These are phyloP conservation scores for Caenorhabditis panamensis DNA, from an alignment of 2,888 invertebrate species.

Conservation along the genomic window DNA sequence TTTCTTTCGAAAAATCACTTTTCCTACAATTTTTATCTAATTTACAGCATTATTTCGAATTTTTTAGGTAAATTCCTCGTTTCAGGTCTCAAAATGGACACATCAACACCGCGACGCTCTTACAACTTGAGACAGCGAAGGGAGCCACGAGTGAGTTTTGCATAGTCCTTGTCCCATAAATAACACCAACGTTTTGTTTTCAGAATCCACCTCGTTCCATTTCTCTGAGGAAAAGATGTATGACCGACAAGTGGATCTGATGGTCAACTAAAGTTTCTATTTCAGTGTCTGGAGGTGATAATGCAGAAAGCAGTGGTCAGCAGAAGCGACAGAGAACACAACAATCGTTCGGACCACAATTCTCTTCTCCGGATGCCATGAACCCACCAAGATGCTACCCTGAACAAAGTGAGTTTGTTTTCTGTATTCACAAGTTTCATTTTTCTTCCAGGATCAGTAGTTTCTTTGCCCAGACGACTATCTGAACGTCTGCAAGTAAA, in stretches of 20 bases:
- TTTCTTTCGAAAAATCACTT: too few species aligned
- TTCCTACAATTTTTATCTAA: too few species aligned
- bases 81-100: constrained; percentile 2
- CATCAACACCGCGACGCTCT: constrained; percentile 17
- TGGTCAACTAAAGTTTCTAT: background rate
- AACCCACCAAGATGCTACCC: background rate
- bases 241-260: background rate
- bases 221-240: constrained; percentile 34
- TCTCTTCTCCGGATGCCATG: constrained; percentile 26
- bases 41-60: too few species aligned
- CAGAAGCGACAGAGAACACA: constrained; percentile 42
- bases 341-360: constrained; percentile 21
- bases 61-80: background rate
- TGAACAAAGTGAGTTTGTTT: background rate
- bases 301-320: constrained; percentile 4
- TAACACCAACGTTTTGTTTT: background rate
- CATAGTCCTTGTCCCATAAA: background rate
- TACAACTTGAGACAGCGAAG: constrained; percentile 10
- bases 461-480: background rate
- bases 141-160: background rate
- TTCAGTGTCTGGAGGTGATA: background rate
- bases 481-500: background rate
- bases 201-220: background rate
- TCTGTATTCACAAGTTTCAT: background rate
- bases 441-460: constrained; percentile 9